Conservation (phyloP, 1,140 invertebrate species). For the Chelonus insularis region DNA sequence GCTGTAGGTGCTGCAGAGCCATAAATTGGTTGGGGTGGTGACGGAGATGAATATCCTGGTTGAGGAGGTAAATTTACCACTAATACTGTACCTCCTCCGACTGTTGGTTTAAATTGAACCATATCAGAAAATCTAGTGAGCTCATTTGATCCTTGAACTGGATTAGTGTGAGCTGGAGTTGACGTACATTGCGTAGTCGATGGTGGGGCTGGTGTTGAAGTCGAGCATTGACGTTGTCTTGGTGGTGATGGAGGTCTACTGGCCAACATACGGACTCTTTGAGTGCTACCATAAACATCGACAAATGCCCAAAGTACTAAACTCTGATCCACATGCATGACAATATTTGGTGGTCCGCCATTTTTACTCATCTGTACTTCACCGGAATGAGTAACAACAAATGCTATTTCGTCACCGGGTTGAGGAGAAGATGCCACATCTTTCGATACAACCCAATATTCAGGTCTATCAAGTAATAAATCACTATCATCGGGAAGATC, state of each 20-base stretch:
- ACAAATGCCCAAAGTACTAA: slow-evolving; percentile 92
- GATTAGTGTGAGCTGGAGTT: slow-evolving; percentile 47
- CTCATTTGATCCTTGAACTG: slow-evolving; percentile 39
- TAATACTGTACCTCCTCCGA: slow-evolving; percentile 71
- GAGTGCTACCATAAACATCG: slow-evolving; percentile 93
- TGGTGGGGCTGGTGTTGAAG: slow-evolving; percentile 34
- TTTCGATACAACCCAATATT: slow-evolving; percentile 96
- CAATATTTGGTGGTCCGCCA: slow-evolving; percentile 74
- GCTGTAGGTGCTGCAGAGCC: slow-evolving; percentile 23
- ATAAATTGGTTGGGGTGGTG: slow-evolving; percentile 47
- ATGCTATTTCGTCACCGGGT: slow-evolving; percentile 88
- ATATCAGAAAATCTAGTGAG: slow-evolving; percentile 61
- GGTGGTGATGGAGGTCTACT: slow-evolving; percentile 49
- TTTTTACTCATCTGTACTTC: slow-evolving; percentile 91
- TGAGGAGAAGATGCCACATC: slow-evolving; percentile 84
- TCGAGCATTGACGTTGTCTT: slow-evolving; percentile 42
- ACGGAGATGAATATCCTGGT: slow-evolving; percentile 40
- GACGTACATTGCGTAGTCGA: slow-evolving; percentile 31
- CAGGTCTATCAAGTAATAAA: slow-evolving; percentile 86
- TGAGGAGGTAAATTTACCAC: slow-evolving; percentile 79
- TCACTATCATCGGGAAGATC: slow-evolving; percentile 94
- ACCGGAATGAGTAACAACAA: slow-evolving; percentile 80
- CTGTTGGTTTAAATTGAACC: slow-evolving; percentile 66
- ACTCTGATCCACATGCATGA: slow-evolving; percentile 94
- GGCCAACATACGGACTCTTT: slow-evolving; percentile 76